These are phyloP conservation scores for Latrodectus elegans DNA, from an alignment of 2,888 invertebrate species.

Conservation along the genomic window DNA sequence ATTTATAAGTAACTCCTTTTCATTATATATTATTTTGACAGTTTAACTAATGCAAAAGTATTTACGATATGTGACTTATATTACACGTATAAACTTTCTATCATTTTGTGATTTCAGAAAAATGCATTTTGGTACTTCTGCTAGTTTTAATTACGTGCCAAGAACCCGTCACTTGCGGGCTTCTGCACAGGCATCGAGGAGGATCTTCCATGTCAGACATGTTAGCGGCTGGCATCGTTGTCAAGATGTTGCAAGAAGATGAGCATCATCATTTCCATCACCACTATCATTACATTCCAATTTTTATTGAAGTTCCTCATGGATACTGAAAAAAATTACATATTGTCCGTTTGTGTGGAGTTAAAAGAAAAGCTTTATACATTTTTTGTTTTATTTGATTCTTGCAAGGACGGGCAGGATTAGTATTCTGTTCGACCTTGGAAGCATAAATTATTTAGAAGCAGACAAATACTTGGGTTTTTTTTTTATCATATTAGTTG, in stretches of 20 bases:
- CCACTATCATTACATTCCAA: conserved; percentile 11
- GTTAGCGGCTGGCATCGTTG: conserved; percentile 50
- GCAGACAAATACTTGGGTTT: too few relatives aligned
- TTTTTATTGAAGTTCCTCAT: conserved; percentile 25
- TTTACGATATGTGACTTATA: too few relatives aligned
- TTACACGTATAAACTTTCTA: too few relatives aligned
- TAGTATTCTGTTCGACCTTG: neutral
- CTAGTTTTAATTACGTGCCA: neutral
- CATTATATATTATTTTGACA: too few relatives aligned
- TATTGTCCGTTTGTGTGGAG: neutral
- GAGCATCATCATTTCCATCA: conserved; percentile 1
- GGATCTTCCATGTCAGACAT: neutral
- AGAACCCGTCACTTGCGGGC: neutral
- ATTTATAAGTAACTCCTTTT: too few relatives aligned
- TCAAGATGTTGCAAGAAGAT: conserved; percentile 39
- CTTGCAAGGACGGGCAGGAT: neutral
- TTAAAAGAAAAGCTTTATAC: neutral
- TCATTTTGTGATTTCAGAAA: too few relatives aligned
- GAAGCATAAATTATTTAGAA: too few relatives aligned
- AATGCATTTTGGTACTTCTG: neutral
- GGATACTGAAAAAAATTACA: neutral
- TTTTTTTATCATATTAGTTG: too few relatives aligned
- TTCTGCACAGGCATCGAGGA: neutral
- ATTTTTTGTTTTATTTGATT: neutral
- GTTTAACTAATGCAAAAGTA: too few relatives aligned